A percentile compares a stretch with the other conserved stretches of the same genome.
These are phyloP conservation scores for Marronus borbonicus DNA, from an alignment of 2,888 invertebrate species.

Conservation along the genomic window DNA sequence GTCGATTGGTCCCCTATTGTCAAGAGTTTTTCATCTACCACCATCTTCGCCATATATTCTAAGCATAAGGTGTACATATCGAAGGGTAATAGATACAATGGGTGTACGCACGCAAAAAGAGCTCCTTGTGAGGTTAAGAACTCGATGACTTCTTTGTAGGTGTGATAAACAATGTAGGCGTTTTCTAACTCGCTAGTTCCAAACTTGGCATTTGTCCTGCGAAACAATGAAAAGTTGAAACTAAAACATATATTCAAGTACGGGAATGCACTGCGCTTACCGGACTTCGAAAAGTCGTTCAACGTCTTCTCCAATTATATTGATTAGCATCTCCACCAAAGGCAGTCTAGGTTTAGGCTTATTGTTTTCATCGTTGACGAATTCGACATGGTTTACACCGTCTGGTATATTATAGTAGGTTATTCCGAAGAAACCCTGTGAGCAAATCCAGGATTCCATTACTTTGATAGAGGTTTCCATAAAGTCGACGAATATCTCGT, in stretches of 20 bases:
- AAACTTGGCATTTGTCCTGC: background rate
- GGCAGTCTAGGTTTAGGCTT: constrained; percentile 54
- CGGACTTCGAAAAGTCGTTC: constrained; percentile 51
- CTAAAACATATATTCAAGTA: no score
- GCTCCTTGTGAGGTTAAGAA: constrained; percentile 67
- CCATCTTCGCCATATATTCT: constrained; percentile 37
- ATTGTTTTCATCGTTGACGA: background rate
- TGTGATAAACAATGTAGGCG: constrained; percentile 59
- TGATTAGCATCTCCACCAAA: constrained; percentile 63
- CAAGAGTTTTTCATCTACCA: background rate
- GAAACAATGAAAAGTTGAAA: background rate
- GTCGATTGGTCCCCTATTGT: constrained; percentile 17
- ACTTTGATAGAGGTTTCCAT: background rate
- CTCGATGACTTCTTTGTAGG: constrained; percentile 65
- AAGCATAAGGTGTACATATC: constrained; percentile 65
- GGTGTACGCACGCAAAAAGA: constrained; percentile 66
- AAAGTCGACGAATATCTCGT: background rate
- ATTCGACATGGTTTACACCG: background rate
- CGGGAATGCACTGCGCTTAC: constrained; percentile 32
- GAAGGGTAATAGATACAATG: constrained; percentile 68
- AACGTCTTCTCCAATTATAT: constrained; percentile 61
- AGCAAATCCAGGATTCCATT: constrained; percentile 28
- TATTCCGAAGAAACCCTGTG: constrained; percentile 13
- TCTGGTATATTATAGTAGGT: constrained; percentile 22
- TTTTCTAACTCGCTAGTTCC: constrained; percentile 51